Evolutionary conservation across 2,888 invertebrate species (phyloP).

Genomic region (Scaptodrosophila latifasciaeformis): DNA sequence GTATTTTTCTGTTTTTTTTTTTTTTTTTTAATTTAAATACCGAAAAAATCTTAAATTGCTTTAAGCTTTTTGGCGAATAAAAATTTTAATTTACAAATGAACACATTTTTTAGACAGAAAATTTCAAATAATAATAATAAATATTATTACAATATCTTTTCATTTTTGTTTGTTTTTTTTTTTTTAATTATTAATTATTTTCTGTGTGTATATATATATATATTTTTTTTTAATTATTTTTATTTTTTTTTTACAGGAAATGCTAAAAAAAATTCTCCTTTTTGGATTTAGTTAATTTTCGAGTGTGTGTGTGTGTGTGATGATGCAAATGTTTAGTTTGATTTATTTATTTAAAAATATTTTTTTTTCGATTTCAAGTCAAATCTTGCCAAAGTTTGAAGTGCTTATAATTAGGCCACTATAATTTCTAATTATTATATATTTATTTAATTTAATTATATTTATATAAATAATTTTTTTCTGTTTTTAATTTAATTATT

Average conservation of each 20-base stretch:
- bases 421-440: conserved; percentile 23
- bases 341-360: conserved; percentile 1
- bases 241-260: conserved; percentile 52
- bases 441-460: conserved; percentile 8
- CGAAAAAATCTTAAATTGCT: conserved; percentile 32
- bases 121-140: conserved; percentile 18
- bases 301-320: conserved; percentile 20
- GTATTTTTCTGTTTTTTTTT: conserved; percentile 13
- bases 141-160: conserved; percentile 14
- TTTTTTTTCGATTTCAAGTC: conserved; percentile 19
- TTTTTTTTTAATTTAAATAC: conserved; percentile 16
- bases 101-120: conserved; percentile 17
- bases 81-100: conserved; percentile 48
- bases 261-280: conserved; percentile 41
- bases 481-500: conserved; percentile 17
- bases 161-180: conserved; percentile 7
- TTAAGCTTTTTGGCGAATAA: too few species aligned
- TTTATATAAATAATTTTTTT: conserved; percentile 20
- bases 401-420: conserved; percentile 54
- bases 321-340: not conserved
- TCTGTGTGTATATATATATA: too few species aligned
- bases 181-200: too few species aligned
- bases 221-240: too few species aligned
- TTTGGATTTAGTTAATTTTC: conserved; percentile 23
- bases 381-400: conserved; percentile 44